phyloP scores from a whole-genome alignment of 2,888 invertebrate genomes.

The Drosophila fungiperda region DNA sequence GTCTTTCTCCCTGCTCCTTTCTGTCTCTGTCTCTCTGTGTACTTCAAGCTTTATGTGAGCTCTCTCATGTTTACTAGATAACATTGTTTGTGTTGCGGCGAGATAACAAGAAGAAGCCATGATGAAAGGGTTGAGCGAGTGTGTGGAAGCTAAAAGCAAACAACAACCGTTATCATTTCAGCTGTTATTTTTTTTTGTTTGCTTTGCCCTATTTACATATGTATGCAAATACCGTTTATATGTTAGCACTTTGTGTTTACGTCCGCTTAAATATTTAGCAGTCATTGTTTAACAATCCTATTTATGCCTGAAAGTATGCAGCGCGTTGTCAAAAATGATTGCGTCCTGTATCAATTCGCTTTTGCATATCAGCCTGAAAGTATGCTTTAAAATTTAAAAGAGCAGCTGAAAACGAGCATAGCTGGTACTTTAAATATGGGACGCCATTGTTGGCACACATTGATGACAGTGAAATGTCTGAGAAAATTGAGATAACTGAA shows the following conservation, averaged over 20 bases:
- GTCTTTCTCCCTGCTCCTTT: background rate
- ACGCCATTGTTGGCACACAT: constrained; percentile 13
- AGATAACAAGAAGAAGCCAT: constrained; percentile 47
- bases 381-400: constrained; percentile 34
- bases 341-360: accelerated
- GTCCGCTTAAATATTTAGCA: constrained; percentile 3
- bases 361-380: constrained; percentile 46
- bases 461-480: background rate
- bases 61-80: constrained; percentile 47
- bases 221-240: background rate
- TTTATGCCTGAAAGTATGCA: constrained; percentile 30
- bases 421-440: background rate
- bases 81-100: constrained; percentile 59
- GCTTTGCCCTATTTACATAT: constrained; percentile 15
- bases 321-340: background rate
- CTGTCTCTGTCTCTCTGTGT: background rate
- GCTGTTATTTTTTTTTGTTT: constrained; percentile 6
- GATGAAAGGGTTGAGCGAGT: constrained; percentile 9
- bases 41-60: constrained; percentile 8
- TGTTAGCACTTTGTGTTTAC: constrained; percentile 9
- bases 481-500: background rate
- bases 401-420: background rate
- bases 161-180: constrained; percentile 9
- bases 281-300: background rate
- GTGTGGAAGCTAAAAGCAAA: constrained; percentile 17